Conservation (phyloP, 2,797 vertebrate species). For the Hippopotamyrus pictus region DNA sequence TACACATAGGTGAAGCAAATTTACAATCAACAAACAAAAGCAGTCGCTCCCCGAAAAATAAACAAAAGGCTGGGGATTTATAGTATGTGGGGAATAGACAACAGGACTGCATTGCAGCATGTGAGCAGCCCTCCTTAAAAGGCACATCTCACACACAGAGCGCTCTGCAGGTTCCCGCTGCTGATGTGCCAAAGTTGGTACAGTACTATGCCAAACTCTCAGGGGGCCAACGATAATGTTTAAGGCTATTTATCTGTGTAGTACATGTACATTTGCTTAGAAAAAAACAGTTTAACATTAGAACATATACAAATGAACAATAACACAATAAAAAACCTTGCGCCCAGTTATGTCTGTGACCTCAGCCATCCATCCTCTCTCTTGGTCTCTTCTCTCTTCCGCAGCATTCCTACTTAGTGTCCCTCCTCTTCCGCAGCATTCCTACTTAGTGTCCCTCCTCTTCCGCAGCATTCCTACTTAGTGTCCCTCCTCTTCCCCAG, state of each 20-base stretch:
- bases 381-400: neutral
- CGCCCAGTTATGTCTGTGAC: neutral
- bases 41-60: neutral
- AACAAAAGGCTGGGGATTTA: neutral
- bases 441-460: neutral
- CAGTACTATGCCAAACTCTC: neutral
- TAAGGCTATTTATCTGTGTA: neutral
- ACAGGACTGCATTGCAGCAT: neutral
- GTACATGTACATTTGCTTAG: neutral
- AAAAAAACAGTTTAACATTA: neutral
- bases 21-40: constrained; percentile 11
- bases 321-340: neutral
- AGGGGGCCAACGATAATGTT: neutral
- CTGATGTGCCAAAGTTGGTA: neutral
- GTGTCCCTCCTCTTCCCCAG: neutral
- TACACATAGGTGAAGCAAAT: neutral
- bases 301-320: neutral
- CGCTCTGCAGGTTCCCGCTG: neutral
- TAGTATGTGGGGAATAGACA: neutral
- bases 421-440: neutral
- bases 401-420: neutral
- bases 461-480: neutral
- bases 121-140: neutral
- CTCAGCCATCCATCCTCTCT: neutral
- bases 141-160: neutral